phyloP scores from a whole-genome alignment of 2,113 vertebrate genomes.

The Sula dactylatra region DNA sequence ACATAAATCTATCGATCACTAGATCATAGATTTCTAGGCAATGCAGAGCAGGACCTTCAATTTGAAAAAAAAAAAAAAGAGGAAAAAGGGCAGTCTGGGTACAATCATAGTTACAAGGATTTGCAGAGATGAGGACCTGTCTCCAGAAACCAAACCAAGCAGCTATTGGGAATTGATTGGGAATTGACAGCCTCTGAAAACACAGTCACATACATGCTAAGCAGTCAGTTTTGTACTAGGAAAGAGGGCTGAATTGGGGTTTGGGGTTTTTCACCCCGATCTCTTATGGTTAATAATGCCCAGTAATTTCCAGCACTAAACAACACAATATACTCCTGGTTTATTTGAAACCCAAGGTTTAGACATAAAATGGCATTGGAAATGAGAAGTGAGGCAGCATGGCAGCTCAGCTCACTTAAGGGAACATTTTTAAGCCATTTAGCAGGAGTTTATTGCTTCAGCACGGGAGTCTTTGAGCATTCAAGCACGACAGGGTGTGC shows the following conservation, averaged over 20 bases:
- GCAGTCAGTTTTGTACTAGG: background rate
- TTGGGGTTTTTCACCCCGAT: background rate
- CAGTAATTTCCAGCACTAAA: background rate
- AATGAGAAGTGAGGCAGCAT: background rate
- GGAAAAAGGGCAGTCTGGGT: rapidly evolving
- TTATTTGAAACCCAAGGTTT: background rate
- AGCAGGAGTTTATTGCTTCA: conserved; percentile 8
- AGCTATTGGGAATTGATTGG: background rate
- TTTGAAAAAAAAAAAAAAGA: background rate
- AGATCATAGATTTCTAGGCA: background rate
- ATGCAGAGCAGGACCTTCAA: background rate
- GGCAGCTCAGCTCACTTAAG: background rate
- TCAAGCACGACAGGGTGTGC: conserved; percentile 39
- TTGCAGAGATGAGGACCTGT: background rate
- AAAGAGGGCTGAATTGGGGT: background rate
- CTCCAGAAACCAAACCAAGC: background rate
- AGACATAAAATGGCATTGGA: background rate
- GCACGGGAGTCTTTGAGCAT: background rate
- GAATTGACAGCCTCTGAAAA: background rate
- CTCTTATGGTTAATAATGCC: background rate
- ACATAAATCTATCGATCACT: background rate
- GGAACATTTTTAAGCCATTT: conserved; percentile 18
- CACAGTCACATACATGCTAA: rapidly evolving
- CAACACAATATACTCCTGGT: background rate
- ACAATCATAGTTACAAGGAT: background rate